These are phyloP conservation scores for Hedya salicella DNA, from an alignment of 2,888 invertebrate species.

Conservation along the genomic window DNA sequence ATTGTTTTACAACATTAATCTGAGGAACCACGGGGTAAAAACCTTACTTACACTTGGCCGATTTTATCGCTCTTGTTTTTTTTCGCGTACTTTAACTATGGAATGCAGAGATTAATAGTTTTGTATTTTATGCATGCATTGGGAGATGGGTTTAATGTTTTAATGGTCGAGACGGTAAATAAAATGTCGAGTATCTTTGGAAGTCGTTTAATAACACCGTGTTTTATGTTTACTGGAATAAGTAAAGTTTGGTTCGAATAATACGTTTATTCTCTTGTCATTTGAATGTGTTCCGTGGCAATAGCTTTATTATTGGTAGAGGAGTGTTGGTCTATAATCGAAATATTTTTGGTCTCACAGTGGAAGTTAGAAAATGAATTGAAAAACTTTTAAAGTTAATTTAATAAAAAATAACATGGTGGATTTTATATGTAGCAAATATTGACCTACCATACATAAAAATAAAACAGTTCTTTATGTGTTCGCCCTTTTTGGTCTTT, in stretches of 20 bases:
- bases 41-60: conserved; percentile 5
- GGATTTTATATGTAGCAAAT: no score
- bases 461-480: no score
- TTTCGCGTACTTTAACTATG: conserved; percentile 20
- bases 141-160: conserved; percentile 29
- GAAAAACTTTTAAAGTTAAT: no score
- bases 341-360: no score
- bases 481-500: no score
- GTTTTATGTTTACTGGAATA: conserved; percentile 10
- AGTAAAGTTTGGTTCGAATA: background rate
- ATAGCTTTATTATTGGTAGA: no score
- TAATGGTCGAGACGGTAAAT: conserved; percentile 22
- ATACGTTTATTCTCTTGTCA: background rate
- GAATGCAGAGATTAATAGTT: conserved; percentile 38
- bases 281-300: no score
- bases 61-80: conserved; percentile 39
- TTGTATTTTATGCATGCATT: conserved; percentile 29
- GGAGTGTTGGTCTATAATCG: no score
- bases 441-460: no score
- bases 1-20: no score
- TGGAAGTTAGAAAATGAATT: no score
- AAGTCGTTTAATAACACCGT: conserved; percentile 17
- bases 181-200: conserved; percentile 19
- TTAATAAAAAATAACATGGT: no score
- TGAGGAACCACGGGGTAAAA: background rate